phyloP scores from a whole-genome alignment of 2,113 vertebrate genomes.

The Halichoerus grypus region DNA sequence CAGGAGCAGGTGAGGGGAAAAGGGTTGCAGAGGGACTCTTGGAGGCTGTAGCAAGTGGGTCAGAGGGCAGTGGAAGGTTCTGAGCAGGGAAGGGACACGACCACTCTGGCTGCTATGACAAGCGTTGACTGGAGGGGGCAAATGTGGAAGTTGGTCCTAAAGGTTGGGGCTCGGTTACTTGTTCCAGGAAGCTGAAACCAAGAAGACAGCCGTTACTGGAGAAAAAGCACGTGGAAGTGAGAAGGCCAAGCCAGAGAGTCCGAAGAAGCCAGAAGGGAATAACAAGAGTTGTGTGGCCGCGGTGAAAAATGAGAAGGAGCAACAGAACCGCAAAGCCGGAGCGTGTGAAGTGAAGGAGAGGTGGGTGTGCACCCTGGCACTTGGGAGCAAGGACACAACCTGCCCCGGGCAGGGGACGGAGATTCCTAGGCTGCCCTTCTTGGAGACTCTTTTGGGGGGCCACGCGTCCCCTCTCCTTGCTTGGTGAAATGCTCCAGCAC shows the following conservation, averaged over 20 bases:
- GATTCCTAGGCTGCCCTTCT: neutral
- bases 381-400: neutral
- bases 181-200: slow-evolving; percentile 40
- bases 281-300: fast-evolving
- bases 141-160: too few species aligned
- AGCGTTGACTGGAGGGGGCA: fast-evolving
- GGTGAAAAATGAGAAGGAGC: slow-evolving; percentile 36
- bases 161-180: neutral
- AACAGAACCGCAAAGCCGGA: fast-evolving
- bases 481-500: too few species aligned
- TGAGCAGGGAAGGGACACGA: neutral
- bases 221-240: neutral
- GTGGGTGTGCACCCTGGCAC: slow-evolving; percentile 47
- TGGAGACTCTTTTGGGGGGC: too few species aligned
- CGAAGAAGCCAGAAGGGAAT: neutral
- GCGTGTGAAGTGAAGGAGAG: neutral
- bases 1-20: neutral
- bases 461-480: too few species aligned
- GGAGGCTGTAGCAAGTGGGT: neutral
- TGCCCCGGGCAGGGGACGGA: neutral
- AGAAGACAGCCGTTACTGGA: fast-evolving
- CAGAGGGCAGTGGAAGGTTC: neutral
- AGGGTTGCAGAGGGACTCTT: neutral
- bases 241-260: neutral
- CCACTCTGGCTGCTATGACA: neutral